phyloP scores from a whole-genome alignment of 2,797 vertebrate genomes.

The Pipistrellus nathusii region DNA sequence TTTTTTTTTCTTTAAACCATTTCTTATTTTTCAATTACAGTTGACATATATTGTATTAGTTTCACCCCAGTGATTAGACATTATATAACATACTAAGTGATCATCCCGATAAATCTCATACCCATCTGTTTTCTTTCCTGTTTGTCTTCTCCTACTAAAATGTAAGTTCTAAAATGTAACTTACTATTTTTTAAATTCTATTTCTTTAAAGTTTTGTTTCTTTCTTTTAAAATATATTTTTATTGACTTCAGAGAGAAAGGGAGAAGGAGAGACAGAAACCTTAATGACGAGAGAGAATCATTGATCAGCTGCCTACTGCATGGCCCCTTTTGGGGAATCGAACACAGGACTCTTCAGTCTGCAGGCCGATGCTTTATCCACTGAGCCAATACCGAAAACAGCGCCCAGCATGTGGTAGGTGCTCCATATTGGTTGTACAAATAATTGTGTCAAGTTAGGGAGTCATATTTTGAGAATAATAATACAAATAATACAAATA shows the following conservation, averaged over 20 bases:
- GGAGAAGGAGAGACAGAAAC: neutral
- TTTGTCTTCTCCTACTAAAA: neutral
- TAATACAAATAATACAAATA: neutral
- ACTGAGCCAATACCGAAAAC: neutral
- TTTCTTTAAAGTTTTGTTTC: neutral
- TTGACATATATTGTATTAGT: neutral
- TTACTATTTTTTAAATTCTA: neutral
- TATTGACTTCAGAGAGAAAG: neutral
- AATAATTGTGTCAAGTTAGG: neutral
- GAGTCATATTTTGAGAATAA: conserved; percentile 10
- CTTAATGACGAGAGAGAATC: neutral
- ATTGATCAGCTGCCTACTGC: neutral
- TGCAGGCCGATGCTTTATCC: neutral
- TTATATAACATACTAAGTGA: neutral
- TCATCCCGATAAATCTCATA: neutral
- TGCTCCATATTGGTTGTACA: neutral
- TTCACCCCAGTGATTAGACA: neutral
- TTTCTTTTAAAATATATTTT: neutral
- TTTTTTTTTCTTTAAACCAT: neutral
- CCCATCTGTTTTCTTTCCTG: neutral
- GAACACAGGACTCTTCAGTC: neutral
- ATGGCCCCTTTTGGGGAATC: neutral
- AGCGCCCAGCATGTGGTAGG: neutral
- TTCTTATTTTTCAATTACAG: neutral
- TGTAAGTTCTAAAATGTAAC: neutral